Percentiles rank a stretch among this genome's conserved stretches.
Conservation (phyloP, 2,797 vertebrate genomes). For the Perodicticus potto region DNA sequence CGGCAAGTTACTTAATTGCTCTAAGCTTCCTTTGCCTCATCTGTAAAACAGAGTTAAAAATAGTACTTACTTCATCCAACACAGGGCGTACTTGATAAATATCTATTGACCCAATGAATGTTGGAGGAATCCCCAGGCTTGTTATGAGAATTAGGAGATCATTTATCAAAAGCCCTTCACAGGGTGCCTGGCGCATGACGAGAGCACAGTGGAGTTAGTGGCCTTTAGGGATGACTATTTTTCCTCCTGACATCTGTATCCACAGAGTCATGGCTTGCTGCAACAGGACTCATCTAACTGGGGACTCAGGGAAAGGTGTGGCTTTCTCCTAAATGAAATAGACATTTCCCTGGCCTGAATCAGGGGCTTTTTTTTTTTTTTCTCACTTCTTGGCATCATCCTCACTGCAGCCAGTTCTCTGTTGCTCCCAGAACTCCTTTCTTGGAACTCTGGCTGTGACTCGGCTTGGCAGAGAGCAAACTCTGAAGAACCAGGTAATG, state of each 20-base stretch:
- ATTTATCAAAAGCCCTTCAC: background rate
- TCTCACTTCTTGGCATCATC: background rate
- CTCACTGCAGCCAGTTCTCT: background rate
- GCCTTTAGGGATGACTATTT: background rate
- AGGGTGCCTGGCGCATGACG: fast-evolving
- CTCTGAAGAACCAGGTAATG: slow-evolving; percentile 25
- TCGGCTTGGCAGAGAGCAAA: background rate
- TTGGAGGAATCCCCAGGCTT: background rate
- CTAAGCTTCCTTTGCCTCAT: slow-evolving; percentile 18
- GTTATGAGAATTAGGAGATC: background rate
- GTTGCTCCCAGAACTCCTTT: background rate
- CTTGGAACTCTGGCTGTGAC: background rate
- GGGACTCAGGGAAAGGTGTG: background rate
- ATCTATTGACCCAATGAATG: background rate
- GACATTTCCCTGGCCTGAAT: background rate
- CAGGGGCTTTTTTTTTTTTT: background rate
- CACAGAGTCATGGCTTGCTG: too few relatives aligned
- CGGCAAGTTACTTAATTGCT: slow-evolving; percentile 1
- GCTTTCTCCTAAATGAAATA: slow-evolving; percentile 5
- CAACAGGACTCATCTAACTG: background rate
- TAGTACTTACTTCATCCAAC: slow-evolving; percentile 45
- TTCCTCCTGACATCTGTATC: background rate
- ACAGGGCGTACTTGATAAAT: background rate
- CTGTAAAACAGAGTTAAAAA: slow-evolving; percentile 67
- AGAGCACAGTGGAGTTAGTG: background rate